phyloP scores from a whole-genome alignment of 2,113 vertebrate genomes.

The Indri indri region DNA sequence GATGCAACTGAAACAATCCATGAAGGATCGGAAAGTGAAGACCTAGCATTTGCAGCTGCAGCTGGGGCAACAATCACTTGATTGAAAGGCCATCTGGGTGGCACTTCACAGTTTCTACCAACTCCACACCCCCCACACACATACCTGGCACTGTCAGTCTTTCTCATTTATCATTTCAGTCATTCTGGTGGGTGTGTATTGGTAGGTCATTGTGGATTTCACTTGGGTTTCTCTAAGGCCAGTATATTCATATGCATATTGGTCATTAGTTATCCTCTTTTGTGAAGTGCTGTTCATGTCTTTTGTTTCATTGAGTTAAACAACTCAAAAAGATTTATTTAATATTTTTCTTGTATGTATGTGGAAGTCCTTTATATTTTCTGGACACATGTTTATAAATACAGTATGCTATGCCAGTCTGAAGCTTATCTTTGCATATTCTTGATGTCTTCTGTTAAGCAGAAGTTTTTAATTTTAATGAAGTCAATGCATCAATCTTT shows the following conservation, averaged over 20 bases:
- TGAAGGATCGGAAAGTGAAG: background rate
- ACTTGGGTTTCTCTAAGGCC: background rate
- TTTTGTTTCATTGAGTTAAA: background rate
- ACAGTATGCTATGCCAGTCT: background rate
- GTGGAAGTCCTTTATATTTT: background rate
- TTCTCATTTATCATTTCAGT: background rate
- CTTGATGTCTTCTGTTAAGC: background rate
- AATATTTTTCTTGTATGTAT: background rate
- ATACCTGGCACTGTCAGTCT: background rate
- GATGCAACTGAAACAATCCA: background rate
- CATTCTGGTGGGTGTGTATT: background rate
- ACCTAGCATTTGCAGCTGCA: background rate
- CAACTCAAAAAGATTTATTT: background rate
- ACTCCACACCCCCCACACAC: background rate
- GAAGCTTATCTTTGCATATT: background rate
- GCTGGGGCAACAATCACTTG: background rate
- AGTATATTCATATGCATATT: background rate
- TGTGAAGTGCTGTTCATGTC: background rate
- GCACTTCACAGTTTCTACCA: background rate
- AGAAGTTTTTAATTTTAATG: background rate
- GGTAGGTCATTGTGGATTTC: background rate
- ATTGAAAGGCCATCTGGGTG: background rate
- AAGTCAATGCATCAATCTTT: background rate
- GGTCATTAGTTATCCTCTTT: background rate
- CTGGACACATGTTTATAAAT: background rate